Conservation (phyloP, 1,140 invertebrate species). For the Diorhabda elongata region DNA sequence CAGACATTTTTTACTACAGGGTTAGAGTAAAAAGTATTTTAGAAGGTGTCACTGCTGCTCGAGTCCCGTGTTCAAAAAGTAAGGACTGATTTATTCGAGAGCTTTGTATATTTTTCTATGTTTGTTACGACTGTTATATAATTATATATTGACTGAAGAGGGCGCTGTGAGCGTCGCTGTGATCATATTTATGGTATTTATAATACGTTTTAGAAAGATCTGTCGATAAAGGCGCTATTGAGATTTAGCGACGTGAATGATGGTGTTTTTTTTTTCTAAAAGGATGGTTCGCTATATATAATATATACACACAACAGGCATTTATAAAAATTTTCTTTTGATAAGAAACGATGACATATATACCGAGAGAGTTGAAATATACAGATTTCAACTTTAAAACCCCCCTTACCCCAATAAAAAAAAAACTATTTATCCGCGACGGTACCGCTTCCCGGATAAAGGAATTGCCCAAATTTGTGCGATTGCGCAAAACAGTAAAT, state of each 20-base stretch:
- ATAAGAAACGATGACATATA: background rate
- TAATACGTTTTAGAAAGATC: constrained; percentile 40
- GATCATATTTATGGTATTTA: constrained; percentile 49
- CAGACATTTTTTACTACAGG: constrained; percentile 23
- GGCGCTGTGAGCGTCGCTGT: constrained; percentile 42
- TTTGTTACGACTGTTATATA: constrained; percentile 49
- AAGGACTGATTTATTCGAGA: constrained; percentile 45
- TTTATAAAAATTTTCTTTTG: background rate
- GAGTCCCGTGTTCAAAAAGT: constrained; percentile 34
- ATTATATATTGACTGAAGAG: constrained; percentile 47
- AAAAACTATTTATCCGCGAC: background rate
- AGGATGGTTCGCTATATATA: constrained; percentile 34
- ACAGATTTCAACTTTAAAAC: background rate
- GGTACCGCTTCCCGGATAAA: no score
- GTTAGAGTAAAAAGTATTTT: constrained; percentile 15
- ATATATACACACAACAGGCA: constrained; percentile 15
- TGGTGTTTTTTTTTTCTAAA: constrained; percentile 21
- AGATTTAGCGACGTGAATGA: constrained; percentile 3
- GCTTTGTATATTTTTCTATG: constrained; percentile 50
- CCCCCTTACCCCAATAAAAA: background rate
- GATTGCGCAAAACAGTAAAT: no score
- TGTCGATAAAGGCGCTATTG: constrained; percentile 31
- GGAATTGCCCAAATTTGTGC: no score
- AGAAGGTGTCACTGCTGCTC: constrained; percentile 30
- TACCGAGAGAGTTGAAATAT: background rate